Evolutionary conservation across 2,888 invertebrate genomes (phyloP).

Genomic region (Oithona nana): DNA sequence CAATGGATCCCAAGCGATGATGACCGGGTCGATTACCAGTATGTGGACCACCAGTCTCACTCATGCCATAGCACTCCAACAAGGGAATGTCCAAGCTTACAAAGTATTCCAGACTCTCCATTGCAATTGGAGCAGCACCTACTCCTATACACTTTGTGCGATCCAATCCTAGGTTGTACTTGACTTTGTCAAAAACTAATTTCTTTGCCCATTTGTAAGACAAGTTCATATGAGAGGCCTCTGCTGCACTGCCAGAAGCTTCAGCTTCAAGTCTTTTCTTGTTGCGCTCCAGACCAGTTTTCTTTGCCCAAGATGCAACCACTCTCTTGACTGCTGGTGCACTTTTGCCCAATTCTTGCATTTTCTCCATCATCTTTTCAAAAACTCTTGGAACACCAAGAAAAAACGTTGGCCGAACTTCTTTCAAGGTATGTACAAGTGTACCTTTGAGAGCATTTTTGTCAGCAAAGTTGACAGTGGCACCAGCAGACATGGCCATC

Average conservation of each 20-base stretch:
- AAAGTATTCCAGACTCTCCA: constrained; percentile 69
- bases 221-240: constrained; percentile 32
- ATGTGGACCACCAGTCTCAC: constrained; percentile 64
- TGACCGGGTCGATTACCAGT: constrained; percentile 35
- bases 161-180: constrained; percentile 56
- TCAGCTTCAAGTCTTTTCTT: constrained; percentile 25
- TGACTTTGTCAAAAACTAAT: constrained; percentile 57
- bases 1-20: constrained; percentile 50
- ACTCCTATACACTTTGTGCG: constrained; percentile 46
- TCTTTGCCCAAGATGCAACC: constrained; percentile 55
- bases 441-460: constrained; percentile 66
- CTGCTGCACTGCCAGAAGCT: background rate
- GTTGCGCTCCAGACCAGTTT: constrained; percentile 43
- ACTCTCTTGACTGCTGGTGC: constrained; percentile 50
- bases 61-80: constrained; percentile 62
- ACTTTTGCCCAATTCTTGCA: constrained; percentile 22
- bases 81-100: constrained; percentile 64
- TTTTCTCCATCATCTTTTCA: constrained; percentile 42
- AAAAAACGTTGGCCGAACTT: constrained; percentile 64
- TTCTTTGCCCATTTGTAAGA: constrained; percentile 57
- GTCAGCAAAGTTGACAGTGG: constrained; percentile 61
- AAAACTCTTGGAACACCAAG: constrained; percentile 75
- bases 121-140: constrained; percentile 67
- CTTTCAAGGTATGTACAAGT: constrained; percentile 48
- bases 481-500: constrained; percentile 37